Conservation (phyloP, 2,113 vertebrate species). For the Melanocharis versteri region DNA sequence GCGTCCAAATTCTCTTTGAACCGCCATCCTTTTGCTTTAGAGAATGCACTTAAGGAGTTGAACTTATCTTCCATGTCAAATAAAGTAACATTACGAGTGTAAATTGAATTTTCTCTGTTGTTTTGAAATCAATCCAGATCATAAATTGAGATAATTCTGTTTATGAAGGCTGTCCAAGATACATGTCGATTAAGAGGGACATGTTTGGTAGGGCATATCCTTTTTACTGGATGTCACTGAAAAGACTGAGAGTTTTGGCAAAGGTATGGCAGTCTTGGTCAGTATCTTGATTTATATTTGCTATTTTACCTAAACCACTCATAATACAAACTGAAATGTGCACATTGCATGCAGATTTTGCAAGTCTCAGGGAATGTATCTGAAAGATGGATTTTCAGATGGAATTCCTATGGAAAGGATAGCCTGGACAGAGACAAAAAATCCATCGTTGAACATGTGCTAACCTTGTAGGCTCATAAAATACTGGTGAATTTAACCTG, state of each 20-base stretch:
- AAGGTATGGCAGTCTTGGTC: background rate
- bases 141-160: background rate
- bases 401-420: background rate
- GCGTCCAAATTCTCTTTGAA: background rate
- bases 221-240: background rate
- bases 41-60: background rate
- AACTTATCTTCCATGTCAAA: background rate
- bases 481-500: background rate
- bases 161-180: background rate
- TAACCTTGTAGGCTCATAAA: background rate
- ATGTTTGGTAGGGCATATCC: background rate
- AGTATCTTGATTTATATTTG: background rate
- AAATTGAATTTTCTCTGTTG: background rate
- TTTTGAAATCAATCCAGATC: background rate
- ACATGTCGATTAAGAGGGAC: accelerated
- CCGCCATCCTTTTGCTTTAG: background rate
- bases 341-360: background rate
- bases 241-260: background rate
- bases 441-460: background rate
- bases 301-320: background rate
- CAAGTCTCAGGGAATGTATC: background rate
- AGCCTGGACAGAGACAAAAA: background rate
- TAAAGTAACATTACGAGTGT: background rate
- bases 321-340: background rate
- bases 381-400: background rate